These are phyloP conservation scores for Spodoptera frugiperda DNA, from an alignment of 1,140 invertebrate genomes.

Conservation along the genomic window DNA sequence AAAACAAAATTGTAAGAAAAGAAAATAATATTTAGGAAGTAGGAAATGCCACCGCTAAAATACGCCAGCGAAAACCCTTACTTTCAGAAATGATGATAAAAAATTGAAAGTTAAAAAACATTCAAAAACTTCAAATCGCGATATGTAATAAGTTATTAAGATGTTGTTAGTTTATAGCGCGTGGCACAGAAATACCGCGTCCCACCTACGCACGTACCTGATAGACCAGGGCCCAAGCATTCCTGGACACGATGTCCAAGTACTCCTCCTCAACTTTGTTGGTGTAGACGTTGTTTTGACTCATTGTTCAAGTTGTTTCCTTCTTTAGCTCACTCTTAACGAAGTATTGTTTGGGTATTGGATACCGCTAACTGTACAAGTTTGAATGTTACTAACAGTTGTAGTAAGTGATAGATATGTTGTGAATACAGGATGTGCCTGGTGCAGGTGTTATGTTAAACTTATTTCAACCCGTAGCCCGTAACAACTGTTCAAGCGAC, in stretches of 20 bases:
- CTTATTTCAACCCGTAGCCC: conserved; percentile 9
- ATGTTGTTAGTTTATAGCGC: conserved; percentile 61
- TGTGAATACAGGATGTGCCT: conserved; percentile 24
- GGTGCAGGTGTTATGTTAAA: conserved; percentile 22
- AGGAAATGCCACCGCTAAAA: conserved; percentile 42
- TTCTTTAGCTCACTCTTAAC: conserved; percentile 49
- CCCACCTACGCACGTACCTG: conserved; percentile 87
- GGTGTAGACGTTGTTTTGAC: conserved; percentile 61
- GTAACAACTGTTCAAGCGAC: conserved; percentile 32
- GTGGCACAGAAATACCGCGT: conserved; percentile 69
- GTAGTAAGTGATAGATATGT: neutral
- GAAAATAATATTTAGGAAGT: no score
- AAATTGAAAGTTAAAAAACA: neutral
- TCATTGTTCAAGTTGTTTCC: conserved; percentile 58
- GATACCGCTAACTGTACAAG: conserved; percentile 61
- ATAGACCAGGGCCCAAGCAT: conserved; percentile 89
- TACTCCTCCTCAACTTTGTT: conserved; percentile 89
- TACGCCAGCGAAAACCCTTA: neutral
- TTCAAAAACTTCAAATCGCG: conserved; percentile 28
- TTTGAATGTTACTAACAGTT: conserved; percentile 52
- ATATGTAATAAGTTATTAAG: neutral
- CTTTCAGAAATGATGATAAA: neutral
- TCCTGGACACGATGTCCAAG: conserved; percentile 88
- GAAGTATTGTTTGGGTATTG: conserved; percentile 64
- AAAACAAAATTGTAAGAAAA: neutral